A percentile compares a stretch with the other conserved stretches of the same genome.
These are phyloP conservation scores for Simalia tracyae DNA, from an alignment of 2,797 vertebrate genomes.

Conservation along the genomic window DNA sequence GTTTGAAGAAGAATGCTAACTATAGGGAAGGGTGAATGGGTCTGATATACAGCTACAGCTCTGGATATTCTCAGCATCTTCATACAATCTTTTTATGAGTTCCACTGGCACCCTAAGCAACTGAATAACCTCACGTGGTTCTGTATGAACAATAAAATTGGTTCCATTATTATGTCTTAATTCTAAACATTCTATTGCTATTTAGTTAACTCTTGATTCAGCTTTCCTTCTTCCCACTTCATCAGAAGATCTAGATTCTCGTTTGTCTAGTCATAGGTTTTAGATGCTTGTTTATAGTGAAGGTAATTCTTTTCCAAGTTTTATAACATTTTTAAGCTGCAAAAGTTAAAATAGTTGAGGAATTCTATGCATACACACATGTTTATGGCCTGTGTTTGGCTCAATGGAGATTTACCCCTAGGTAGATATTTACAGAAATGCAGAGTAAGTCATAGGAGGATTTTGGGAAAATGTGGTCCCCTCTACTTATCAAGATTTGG, in stretches of 20 bases:
- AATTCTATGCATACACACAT: neutral
- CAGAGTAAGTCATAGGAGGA: neutral
- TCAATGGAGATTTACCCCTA: neutral
- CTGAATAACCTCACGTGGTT: neutral
- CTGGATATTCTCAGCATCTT: neutral
- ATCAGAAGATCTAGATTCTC: neutral
- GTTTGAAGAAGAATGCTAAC: constrained; percentile 24
- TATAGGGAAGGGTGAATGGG: constrained; percentile 31
- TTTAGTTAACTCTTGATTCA: neutral
- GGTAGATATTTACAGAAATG: neutral
- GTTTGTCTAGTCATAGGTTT: neutral
- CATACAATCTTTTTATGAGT: neutral
- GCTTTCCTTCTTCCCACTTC: neutral
- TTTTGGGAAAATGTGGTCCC: neutral
- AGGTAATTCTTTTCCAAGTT: neutral
- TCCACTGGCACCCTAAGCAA: rapidly evolving
- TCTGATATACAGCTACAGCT: neutral
- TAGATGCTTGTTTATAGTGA: neutral
- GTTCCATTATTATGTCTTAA: neutral
- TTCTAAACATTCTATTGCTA: constrained; percentile 20
- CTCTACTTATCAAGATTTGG: neutral
- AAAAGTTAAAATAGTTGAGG: neutral
- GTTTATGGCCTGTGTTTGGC: neutral
- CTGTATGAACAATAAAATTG: neutral
- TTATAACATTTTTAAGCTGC: neutral